Percentiles rank a stretch among this genome's conserved stretches.
phyloP scores from a whole-genome alignment of 2,113 vertebrate genomes.

The Barbus barbus region DNA sequence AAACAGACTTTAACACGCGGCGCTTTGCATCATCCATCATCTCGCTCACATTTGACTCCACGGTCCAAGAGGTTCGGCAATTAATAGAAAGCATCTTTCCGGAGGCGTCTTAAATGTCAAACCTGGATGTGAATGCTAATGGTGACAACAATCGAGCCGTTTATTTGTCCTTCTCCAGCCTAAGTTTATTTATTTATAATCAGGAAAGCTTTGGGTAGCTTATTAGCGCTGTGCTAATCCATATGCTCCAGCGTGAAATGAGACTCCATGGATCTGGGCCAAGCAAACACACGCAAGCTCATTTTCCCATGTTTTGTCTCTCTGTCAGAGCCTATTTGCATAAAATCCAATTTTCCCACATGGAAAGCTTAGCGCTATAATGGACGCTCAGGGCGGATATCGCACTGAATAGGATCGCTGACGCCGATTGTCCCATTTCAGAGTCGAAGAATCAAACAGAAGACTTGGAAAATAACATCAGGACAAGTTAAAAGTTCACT shows the following conservation, averaged over 20 bases:
- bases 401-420: constrained; percentile 19
- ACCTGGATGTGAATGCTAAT: constrained; percentile 25
- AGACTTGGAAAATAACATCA: neutral
- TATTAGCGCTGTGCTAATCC: constrained; percentile 57
- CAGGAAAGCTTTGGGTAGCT: constrained; percentile 36
- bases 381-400: constrained; percentile 53
- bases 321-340: constrained; percentile 59
- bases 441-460: constrained; percentile 30
- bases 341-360: constrained; percentile 58
- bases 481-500: neutral
- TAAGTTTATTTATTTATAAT: neutral
- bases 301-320: constrained; percentile 55
- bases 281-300: constrained; percentile 26
- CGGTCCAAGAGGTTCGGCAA: constrained; percentile 32
- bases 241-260: constrained; percentile 49
- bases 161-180: neutral
- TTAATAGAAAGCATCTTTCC: constrained; percentile 40
- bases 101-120: constrained; percentile 42
- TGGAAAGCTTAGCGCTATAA: constrained; percentile 43
- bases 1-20: neutral
- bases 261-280: constrained; percentile 36
- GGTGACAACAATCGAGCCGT: neutral
- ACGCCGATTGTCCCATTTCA: neutral
- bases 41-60: constrained; percentile 16
- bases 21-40: constrained; percentile 23